Percentiles rank a stretch among this genome's conserved stretches.
Conservation (phyloP, 2,888 invertebrate genomes). For the Pyralis farinalis region DNA sequence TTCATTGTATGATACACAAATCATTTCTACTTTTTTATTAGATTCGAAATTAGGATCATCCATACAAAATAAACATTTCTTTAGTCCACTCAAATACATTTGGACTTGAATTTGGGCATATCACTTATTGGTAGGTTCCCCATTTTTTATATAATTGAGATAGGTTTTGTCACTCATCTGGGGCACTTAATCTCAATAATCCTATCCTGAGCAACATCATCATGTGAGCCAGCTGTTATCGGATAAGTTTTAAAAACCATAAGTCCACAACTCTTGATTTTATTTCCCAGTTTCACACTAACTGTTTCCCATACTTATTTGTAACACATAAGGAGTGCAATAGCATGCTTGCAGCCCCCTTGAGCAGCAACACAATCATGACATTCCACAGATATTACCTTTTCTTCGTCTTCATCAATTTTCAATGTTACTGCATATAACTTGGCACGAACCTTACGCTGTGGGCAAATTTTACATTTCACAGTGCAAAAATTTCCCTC, state of each 20-base stretch:
- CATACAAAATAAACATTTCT: constrained; percentile 21
- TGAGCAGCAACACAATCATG: constrained; percentile 28
- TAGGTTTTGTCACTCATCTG: constrained; percentile 16
- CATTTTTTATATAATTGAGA: constrained; percentile 20
- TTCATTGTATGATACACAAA: constrained; percentile 8
- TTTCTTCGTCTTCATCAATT: constrained; percentile 16
- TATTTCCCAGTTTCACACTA: constrained; percentile 15
- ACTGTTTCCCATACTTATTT: constrained; percentile 21
- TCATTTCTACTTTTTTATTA: constrained; percentile 17
- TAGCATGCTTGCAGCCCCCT: constrained; percentile 35
- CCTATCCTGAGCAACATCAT: constrained; percentile 22
- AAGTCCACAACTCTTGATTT: constrained; percentile 23
- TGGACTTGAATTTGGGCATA: constrained; percentile 23
- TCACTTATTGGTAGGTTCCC: constrained; percentile 17
- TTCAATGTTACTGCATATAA: constrained; percentile 2
- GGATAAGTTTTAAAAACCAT: constrained; percentile 19
- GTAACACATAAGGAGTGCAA: constrained; percentile 35
- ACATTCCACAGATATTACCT: constrained; percentile 18
- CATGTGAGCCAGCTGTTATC: constrained; percentile 30
- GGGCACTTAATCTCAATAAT: constrained; percentile 24
- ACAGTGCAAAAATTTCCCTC: constrained; percentile 4
- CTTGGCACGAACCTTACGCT: constrained; percentile 10
- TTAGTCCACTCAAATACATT: constrained; percentile 18
- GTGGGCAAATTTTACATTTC: constrained; percentile 8
- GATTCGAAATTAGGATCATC: constrained; percentile 14